Conservation (phyloP, 2,888 invertebrate species). For the Dynastes tityus region DNA sequence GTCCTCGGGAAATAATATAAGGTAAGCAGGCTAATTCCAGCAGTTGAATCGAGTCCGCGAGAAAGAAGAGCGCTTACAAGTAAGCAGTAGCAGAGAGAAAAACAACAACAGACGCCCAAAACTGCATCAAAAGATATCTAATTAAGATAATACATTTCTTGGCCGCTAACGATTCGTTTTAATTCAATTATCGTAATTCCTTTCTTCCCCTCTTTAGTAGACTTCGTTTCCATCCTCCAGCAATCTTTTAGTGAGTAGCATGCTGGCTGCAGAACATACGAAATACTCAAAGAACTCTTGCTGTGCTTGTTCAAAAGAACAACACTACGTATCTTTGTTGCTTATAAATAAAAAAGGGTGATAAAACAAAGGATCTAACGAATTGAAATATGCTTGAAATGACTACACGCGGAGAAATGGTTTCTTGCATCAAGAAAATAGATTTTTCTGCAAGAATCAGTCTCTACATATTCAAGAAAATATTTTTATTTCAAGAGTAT, state of each 20-base stretch:
- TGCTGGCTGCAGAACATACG: not conserved
- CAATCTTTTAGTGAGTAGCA: slow-evolving; percentile 7
- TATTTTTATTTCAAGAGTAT: no score
- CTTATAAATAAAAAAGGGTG: not conserved
- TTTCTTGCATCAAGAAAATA: no score
- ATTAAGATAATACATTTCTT: slow-evolving; percentile 60
- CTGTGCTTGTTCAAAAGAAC: not conserved
- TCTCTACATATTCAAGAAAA: no score
- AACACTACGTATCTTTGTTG: not conserved
- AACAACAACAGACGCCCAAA: slow-evolving; percentile 36
- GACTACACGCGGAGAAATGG: no score
- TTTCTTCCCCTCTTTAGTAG: slow-evolving; percentile 21
- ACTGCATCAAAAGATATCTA: slow-evolving; percentile 58
- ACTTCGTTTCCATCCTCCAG: slow-evolving; percentile 9
- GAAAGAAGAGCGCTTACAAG: slow-evolving; percentile 14
- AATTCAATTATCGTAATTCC: slow-evolving; percentile 54
- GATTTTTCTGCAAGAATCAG: no score
- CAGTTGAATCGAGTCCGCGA: not conserved
- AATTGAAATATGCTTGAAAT: slow-evolving; percentile 10
- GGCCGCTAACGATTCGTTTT: slow-evolving; percentile 56
- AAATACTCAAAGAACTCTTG: not conserved
- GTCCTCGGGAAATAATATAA: slow-evolving; percentile 42
- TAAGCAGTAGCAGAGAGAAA: not conserved
- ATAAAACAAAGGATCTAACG: slow-evolving; percentile 8
- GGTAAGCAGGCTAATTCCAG: slow-evolving; percentile 33